phyloP scores from a whole-genome alignment of 2,113 vertebrate genomes.

The Furnarius figulus region DNA sequence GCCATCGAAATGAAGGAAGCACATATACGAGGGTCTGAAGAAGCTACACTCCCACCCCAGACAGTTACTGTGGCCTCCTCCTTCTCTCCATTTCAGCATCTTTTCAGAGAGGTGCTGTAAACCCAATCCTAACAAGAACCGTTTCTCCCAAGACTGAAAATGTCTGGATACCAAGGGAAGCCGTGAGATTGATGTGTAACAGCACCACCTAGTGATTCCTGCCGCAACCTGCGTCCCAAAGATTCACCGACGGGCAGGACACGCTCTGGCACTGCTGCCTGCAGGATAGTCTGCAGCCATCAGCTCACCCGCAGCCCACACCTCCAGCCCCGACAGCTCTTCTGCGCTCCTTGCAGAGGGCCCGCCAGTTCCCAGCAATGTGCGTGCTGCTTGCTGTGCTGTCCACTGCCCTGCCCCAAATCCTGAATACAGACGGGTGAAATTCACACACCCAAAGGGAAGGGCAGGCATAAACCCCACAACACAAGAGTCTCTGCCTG shows the following conservation, averaged over 20 bases:
- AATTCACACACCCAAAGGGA: not conserved
- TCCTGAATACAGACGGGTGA: not conserved
- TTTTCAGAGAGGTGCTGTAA: not conserved
- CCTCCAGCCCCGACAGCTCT: not conserved
- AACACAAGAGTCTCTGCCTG: no score
- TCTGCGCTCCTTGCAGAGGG: not conserved
- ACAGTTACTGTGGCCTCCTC: not conserved
- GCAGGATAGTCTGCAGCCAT: no score
- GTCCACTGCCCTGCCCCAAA: not conserved
- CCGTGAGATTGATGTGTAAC: not conserved
- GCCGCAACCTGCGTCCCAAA: not conserved
- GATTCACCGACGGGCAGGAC: not conserved
- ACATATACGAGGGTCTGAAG: not conserved
- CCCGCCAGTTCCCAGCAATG: not conserved
- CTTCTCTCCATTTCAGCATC: not conserved
- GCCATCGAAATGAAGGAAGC: not conserved
- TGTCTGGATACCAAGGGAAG: not conserved
- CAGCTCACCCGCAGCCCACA: not conserved
- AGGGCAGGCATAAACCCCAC: not conserved
- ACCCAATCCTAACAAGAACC: not conserved
- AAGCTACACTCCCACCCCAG: not conserved
- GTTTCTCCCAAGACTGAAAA: not conserved
- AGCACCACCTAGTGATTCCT: not conserved
- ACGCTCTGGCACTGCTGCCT: no score
- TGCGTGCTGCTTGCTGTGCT: not conserved